Evolutionary conservation across 2,113 vertebrate genomes (phyloP), one percentile per base, ranked within the genome.

Genomic region (Corythoichthys haematopterus): DNA sequence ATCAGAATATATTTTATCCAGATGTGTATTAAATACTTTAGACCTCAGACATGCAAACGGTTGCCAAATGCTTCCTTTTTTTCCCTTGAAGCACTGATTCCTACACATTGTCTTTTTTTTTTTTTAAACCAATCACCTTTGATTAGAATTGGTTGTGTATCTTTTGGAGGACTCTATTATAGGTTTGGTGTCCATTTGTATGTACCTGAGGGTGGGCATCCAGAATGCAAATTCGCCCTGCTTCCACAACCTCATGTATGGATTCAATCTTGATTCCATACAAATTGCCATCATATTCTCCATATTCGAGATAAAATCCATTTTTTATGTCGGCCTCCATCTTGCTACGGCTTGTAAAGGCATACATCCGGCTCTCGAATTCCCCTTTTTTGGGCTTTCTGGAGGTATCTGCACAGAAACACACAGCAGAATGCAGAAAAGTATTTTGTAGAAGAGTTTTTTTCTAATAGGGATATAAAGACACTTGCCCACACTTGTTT

Each of bases 201-300:
- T 12, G 0, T 48, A 97, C 97, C 95, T 98, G 95, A 3, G 95
- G 96, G 86, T 96, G 96, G 67, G 95, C 94, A 0, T 99, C 97
- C 89, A 99, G 90, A 64, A 98, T 91, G 83, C 97, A 99, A 90
- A 98, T 82, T 55, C 94, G 94, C 66, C 96, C 94, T 0, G 94
- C 86, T 5, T 94, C 93, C n/a, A 96, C 88, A 79, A 99, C 96
- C 11, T 95, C 93, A 6, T 94, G 94, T 79, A 98, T 98, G 84
- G 96, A 97, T 80, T 96, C 95, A 0, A 94, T 95, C 65, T 94
- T 94, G 63, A 96, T 94, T 16, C 96, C 97, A 0, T 99, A 99
- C 66, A 97, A 90, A 87, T 91, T 98, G 13, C 96, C 94, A 40
- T 98, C 94, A 0, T 95, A 99, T 76, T 99, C 97, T 4, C 97